Evolutionary conservation across 2,797 vertebrate species (phyloP).

Genomic region (Danio kyathit): DNA sequence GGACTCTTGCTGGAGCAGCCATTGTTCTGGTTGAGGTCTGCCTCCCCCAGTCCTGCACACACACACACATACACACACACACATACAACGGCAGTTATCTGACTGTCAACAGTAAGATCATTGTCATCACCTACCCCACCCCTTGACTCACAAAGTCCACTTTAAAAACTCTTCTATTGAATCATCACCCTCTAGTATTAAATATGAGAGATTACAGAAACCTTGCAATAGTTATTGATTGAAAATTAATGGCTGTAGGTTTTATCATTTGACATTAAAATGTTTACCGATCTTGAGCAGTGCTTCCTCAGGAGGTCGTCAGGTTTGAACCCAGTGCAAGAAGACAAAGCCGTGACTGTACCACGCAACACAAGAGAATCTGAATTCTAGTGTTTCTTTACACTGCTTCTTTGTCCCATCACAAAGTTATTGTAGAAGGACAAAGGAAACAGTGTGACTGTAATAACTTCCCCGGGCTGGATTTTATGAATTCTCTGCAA

Average conservation of each 20-base stretch:
- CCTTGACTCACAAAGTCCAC: background rate
- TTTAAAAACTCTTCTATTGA: too few species aligned
- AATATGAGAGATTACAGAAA: background rate
- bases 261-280: background rate
- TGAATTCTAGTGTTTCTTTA: conserved; percentile 89
- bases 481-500: conserved; percentile 72
- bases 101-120: conserved; percentile 26
- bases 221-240: background rate
- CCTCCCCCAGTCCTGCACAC: conserved; percentile 85
- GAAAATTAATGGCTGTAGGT: background rate
- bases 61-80: conserved; percentile 78
- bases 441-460: conserved; percentile 84
- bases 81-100: conserved; percentile 89
- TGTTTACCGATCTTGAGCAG: background rate
- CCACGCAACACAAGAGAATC: conserved; percentile 84
- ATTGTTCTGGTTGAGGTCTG: conserved; percentile 98
- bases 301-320: conserved; percentile 15
- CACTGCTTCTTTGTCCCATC: conserved; percentile 87
- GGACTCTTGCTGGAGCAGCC: conserved; percentile 88
- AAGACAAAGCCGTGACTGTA: conserved; percentile 86
- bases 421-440: conserved; percentile 85
- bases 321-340: conserved; percentile 65
- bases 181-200: background rate
- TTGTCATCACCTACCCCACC: conserved; percentile 35
- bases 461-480: conserved; percentile 85